Evolutionary conservation across 1,140 invertebrate genomes (phyloP), one percentile per base, ranked within the genome.

Genomic region (Marisa cornuarietis): DNA sequence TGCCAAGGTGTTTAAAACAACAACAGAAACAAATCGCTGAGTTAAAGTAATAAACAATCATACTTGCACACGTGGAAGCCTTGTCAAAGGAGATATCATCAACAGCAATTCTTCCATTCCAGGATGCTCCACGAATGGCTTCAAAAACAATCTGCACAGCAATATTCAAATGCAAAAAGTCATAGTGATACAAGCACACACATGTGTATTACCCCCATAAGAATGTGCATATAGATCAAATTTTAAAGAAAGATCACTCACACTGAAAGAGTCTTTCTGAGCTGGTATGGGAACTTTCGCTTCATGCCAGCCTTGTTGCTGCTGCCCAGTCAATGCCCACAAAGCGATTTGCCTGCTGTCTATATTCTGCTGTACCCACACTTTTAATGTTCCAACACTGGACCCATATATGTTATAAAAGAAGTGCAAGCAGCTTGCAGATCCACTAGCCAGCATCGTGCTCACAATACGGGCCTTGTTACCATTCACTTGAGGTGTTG

Each of bases 331-430:
- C 11, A 87, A 76, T 69, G 86, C 86, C 85, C 85, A 87, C 9
- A 88, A 66, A 63, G 87, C 86, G 8, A 82, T 79, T 42, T 83
- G 87, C 71, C 82, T 82, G 26, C 76, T 79, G 26, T 78, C 79
- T 71, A 79, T 71, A 52, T 83, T 80, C 26, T 76, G 63, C 71
- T 68, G 82, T 18, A 81, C 75, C 84, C 84, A 87, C 0, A 88
- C 78, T 51, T 85, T 52, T 20, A 88, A 78, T 0, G 81, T 85
- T 54, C 86, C 85, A 63, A 87, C 82, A 20, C 42, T 73, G 24
- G 31, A 62, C 22, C 89, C 89, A 82, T 87, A 85, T 87, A 91
- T 89, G 82, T 88, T 84, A 80, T 90, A 90, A 80, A 82, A 90
- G 85, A 88, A 88, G 18, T 83, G 73, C 63, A 88, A 51, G 71